A percentile compares a stretch with the other conserved stretches of the same genome.
Conservation (phyloP, 2,888 invertebrate species). For the Harpagoxenus sublaevis region DNA sequence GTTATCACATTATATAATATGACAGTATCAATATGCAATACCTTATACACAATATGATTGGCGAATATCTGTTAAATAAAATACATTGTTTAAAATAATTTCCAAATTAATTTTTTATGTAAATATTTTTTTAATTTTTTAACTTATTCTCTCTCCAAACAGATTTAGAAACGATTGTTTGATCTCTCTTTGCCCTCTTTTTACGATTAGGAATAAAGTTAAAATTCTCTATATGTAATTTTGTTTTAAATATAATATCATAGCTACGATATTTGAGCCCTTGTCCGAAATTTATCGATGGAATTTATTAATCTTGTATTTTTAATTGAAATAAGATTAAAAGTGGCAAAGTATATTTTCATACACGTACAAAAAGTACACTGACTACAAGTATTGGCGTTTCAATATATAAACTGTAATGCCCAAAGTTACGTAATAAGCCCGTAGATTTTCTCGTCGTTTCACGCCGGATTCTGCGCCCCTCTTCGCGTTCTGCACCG, state of each 20-base stretch:
- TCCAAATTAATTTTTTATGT: background rate
- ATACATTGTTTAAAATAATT: background rate
- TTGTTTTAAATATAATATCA: background rate
- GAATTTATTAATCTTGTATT: background rate
- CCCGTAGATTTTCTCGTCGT: constrained; percentile 25
- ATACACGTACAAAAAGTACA: background rate
- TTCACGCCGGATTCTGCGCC: constrained; percentile 39
- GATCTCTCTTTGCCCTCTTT: background rate
- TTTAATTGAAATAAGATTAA: background rate
- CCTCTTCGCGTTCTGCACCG: constrained; percentile 45
- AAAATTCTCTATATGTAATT: background rate
- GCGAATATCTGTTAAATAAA: background rate
- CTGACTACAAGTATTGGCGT: background rate
- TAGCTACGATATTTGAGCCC: background rate
- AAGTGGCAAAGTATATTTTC: background rate
- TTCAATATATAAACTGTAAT: background rate
- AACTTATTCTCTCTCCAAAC: background rate
- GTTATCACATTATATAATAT: background rate
- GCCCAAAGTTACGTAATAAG: constrained; percentile 30
- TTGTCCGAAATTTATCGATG: background rate
- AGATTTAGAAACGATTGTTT: background rate
- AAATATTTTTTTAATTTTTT: background rate
- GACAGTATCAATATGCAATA: background rate
- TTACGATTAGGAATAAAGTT: background rate
- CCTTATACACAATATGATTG: background rate